Evolutionary conservation across 2,113 vertebrate genomes (phyloP).

Genomic region (Corydoras maculifer): DNA sequence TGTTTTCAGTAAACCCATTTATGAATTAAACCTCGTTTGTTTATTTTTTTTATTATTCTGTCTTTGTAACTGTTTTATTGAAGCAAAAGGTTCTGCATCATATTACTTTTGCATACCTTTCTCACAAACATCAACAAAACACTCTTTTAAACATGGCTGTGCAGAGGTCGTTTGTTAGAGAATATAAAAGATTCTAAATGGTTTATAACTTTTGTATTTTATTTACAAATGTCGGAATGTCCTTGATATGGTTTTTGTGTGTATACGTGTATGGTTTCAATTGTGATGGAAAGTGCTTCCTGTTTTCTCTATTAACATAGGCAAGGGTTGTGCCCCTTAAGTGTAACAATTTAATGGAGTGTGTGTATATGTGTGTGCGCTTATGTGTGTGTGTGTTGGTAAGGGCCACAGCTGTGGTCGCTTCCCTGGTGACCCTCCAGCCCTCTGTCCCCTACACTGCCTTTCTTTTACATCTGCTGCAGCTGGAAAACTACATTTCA

Average conservation of each 20-base stretch:
- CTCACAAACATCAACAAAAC: no score
- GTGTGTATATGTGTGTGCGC: conserved; percentile 5
- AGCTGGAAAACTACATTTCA: conserved; percentile 59
- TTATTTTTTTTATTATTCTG: no score
- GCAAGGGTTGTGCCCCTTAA: neutral
- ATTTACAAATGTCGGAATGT: no score
- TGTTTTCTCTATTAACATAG: neutral
- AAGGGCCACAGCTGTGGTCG: conserved; percentile 43
- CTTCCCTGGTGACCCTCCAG: conserved; percentile 40
- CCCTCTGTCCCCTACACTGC: conserved; percentile 57
- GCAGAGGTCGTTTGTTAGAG: no score
- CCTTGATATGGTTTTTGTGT: neutral
- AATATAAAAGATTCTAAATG: no score
- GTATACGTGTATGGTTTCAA: conserved; percentile 3
- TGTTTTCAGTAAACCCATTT: no score
- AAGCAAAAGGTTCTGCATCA: no score
- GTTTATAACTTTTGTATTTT: no score
- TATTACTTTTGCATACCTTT: no score
- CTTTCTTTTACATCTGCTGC: conserved; percentile 57
- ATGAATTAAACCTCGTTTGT: no score
- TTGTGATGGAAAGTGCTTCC: conserved; percentile 1
- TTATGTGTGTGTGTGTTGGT: conserved; percentile 12
- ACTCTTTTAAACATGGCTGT: no score
- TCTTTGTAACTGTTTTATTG: no score
- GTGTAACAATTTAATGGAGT: conserved; percentile 9